Evolutionary conservation across 1,140 invertebrate genomes (phyloP).

Genomic region (Intoshia linei): DNA sequence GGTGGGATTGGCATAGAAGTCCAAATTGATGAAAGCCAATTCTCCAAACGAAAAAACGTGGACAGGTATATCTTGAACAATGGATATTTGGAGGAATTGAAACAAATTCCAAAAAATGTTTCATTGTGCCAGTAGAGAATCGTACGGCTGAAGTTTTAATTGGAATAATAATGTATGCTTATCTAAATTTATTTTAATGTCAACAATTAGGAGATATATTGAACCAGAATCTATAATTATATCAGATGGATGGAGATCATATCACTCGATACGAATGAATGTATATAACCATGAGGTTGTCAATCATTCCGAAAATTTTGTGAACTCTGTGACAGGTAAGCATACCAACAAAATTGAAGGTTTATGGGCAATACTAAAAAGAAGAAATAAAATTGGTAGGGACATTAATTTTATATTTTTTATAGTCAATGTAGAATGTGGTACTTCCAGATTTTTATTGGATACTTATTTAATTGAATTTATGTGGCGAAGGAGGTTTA

Average conservation of each 20-base stretch:
- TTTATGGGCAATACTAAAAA: neutral
- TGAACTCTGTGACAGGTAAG: neutral
- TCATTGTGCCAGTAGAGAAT: no score
- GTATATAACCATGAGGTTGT: no score
- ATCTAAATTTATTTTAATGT: no score
- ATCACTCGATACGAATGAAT: neutral
- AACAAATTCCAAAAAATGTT: neutral
- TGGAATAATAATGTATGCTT: no score
- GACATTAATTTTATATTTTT: no score
- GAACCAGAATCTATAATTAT: no score
- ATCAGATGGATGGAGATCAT: no score
- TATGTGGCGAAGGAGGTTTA: neutral
- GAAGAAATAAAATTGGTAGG: no score
- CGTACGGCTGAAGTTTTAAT: no score
- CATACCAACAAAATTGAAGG: neutral
- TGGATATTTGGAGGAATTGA: slow-evolving; percentile 3
- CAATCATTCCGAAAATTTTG: slow-evolving; percentile 1
- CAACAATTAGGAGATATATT: no score
- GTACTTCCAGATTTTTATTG: neutral
- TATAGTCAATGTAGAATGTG: no score
- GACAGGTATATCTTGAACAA: slow-evolving; percentile 1
- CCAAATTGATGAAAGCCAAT: slow-evolving; percentile 3
- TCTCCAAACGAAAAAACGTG: slow-evolving; percentile 2
- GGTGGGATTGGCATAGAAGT: slow-evolving; percentile 1
- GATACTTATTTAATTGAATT: neutral